These are phyloP conservation scores for Epistrophe eligans DNA, from an alignment of 2,888 invertebrate genomes.

Conservation along the genomic window DNA sequence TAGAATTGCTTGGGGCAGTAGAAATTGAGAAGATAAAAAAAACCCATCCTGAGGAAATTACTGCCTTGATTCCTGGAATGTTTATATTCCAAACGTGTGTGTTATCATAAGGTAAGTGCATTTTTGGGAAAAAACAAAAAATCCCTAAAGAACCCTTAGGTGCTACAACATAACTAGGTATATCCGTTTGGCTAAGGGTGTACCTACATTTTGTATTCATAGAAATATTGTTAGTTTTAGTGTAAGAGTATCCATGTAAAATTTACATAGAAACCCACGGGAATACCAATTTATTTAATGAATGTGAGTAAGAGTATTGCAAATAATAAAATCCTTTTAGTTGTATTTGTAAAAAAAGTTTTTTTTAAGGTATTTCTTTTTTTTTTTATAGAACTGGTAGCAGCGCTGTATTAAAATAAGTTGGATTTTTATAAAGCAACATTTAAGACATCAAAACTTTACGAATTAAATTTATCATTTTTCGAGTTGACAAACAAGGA, in stretches of 20 bases:
- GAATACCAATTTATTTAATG: background rate
- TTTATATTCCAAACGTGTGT: conserved; percentile 14
- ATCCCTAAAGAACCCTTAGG: conserved; percentile 20
- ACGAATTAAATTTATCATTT: too few relatives aligned
- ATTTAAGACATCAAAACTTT: too few relatives aligned
- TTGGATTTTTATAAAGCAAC: too few relatives aligned
- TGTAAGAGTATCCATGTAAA: background rate
- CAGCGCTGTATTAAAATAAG: too few relatives aligned
- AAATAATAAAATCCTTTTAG: background rate
- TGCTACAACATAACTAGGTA: background rate
- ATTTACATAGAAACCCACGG: background rate
- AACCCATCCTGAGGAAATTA: background rate
- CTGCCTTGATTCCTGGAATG: background rate
- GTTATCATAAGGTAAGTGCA: conserved; percentile 12
- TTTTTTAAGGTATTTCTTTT: too few relatives aligned
- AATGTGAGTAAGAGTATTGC: background rate
- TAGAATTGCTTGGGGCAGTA: conserved; percentile 8
- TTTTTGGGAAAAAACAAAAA: background rate
- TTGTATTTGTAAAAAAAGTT: background rate
- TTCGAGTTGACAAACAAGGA: too few relatives aligned
- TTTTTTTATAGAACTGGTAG: too few relatives aligned
- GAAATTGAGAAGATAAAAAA: background rate
- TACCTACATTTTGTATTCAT: conserved; percentile 4
- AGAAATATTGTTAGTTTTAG: conserved; percentile 18
- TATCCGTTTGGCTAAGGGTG: background rate